Percentiles rank a stretch among this genome's conserved stretches.
Conservation (phyloP, 2,797 vertebrate genomes). For the Mormyrops attenuatus region DNA sequence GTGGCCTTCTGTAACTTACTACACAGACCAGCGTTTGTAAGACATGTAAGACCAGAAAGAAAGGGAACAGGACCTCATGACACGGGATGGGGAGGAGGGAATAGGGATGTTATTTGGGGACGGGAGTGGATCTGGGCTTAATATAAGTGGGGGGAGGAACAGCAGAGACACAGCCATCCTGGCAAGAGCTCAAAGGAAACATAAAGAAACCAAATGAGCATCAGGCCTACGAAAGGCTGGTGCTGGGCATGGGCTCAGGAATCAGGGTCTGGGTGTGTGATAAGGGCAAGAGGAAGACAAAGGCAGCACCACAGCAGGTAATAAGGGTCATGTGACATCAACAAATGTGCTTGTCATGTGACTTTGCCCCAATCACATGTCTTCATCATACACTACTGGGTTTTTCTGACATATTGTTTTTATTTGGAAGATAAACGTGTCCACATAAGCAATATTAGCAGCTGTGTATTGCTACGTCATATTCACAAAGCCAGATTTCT, state of each 20-base stretch:
- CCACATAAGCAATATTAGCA: not conserved
- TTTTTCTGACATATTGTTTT: not conserved
- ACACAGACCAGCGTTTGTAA: not conserved
- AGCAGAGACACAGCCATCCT: not conserved
- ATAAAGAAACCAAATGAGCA: not conserved
- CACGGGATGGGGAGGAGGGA: not conserved
- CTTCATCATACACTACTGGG: not conserved
- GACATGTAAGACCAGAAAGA: not conserved
- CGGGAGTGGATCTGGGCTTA: not conserved
- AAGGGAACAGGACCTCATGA: not conserved
- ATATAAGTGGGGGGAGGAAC: not conserved
- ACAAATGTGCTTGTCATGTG: not conserved
- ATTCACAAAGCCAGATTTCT: not conserved
- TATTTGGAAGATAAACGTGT: not conserved
- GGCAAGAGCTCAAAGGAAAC: not conserved
- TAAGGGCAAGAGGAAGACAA: not conserved
- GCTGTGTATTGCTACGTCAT: not conserved
- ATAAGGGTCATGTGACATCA: not conserved
- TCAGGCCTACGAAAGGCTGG: not conserved
- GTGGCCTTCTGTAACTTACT: not conserved
- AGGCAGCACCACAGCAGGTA: not conserved
- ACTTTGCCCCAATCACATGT: not conserved
- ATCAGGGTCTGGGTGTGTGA: not conserved
- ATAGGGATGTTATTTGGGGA: not conserved
- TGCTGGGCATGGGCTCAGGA: not conserved